Base-by-base conservation (phyloP, 2,888 invertebrate species). In the Dryadula phaetusa region DNA sequence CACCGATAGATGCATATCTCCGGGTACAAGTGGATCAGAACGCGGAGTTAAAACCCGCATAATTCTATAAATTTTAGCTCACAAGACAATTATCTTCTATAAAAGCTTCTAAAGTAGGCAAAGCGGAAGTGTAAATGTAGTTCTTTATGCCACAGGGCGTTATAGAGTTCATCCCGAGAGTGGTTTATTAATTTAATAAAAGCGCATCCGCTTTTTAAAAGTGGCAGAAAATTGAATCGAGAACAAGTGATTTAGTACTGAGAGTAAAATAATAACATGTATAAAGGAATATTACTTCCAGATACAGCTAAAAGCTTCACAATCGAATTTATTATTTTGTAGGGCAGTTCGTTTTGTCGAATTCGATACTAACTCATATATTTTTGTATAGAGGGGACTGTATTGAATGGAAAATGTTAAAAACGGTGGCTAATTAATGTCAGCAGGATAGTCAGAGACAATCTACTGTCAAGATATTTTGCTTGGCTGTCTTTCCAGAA, bases 111-210 rank as follows among this genome's bases (percentile, higher is more conserved):
- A 52, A 12, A 52, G 32, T 32, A 52, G 52, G n/a, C 7, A 7
- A 7, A 10, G 16, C 52, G 16, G 28, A 32, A 52, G 28, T 52
- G 28, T 49, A n/a, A 49, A 49, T 3, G 28, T 52, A 52, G 25
- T 49, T n/a, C 52, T 52, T 52, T 16, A 28, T 16, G 20, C 20
- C 3, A 37, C 14, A 14, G 10, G 44, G 32, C 32, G 18, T 60
- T 28, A 60, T 60, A 18, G 18, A 42, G 18, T 46, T 46, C 42
- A 28, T 22, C 44, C 42, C 16, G 60, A 60, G 42, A 60, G 60
- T 60, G 60, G 16, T 60, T 25, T 44, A 60, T 60, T 60, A 60
- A 60, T 60, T 60, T 46, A 60, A 60, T 60, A 60, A 46, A 60
- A 60, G 42, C 32, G 60, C 46, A 60, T 60, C 44, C 60, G 18